Evolutionary conservation across 1,140 invertebrate species (phyloP).

Genomic region (Cepaea nemoralis): DNA sequence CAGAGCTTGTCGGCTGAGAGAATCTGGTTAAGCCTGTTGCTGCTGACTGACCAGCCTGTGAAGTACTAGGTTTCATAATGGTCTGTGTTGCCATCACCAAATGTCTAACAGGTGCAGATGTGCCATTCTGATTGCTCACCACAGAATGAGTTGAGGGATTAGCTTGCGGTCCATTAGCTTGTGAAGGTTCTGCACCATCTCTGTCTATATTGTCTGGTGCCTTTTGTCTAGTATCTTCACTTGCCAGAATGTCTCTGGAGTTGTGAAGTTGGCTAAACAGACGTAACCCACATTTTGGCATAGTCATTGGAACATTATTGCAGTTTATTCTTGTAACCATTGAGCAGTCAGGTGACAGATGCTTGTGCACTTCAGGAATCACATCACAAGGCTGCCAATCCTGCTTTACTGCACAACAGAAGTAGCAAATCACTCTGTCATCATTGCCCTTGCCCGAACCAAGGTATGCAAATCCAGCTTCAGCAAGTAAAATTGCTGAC

Average conservation of each 20-base stretch:
- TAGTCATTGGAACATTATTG: conserved; percentile 42
- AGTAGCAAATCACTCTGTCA: conserved; percentile 48
- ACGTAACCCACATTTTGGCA: neutral
- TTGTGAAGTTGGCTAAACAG: conserved; percentile 4
- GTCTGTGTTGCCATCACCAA: neutral
- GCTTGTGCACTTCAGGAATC: conserved; percentile 42
- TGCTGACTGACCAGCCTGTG: neutral
- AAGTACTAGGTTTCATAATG: neutral
- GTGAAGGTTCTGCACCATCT: neutral
- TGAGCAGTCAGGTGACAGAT: conserved; percentile 43
- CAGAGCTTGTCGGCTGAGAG: neutral
- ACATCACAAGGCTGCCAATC: conserved; percentile 46
- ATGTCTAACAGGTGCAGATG: neutral
- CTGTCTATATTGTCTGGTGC: neutral
- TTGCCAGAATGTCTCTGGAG: conserved; percentile 12
- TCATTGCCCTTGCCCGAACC: conserved; percentile 33
- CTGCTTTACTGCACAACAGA: conserved; percentile 46
- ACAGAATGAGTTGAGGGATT: neutral
- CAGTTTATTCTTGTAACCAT: conserved; percentile 38
- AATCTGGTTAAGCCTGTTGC: neutral
- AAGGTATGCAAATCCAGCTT: conserved; percentile 74
- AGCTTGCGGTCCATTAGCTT: neutral
- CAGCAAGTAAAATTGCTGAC: conserved; percentile 80
- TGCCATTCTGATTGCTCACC: neutral
- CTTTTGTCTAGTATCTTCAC: neutral